These are phyloP conservation scores for Lymantria monacha DNA, from an alignment of 2,888 invertebrate species.

Conservation along the genomic window DNA sequence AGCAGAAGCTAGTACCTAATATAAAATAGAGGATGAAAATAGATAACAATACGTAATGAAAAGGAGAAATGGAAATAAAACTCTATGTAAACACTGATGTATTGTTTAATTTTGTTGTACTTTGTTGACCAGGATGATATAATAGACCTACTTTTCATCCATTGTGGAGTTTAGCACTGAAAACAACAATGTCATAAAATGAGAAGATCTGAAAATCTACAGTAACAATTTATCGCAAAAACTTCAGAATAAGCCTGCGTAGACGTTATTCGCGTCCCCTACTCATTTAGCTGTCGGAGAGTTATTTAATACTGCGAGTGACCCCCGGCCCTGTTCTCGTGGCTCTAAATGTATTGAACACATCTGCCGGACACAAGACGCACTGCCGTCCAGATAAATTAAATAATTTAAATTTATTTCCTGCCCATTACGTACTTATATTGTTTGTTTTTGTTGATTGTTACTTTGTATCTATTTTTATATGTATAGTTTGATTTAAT, in stretches of 20 bases:
- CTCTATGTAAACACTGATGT: too few relatives aligned
- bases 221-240: constrained; percentile 15
- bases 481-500: not conserved
- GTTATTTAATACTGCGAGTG: constrained; percentile 79
- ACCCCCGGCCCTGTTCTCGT: constrained; percentile 63
- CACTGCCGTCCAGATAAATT: constrained; percentile 58
- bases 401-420: constrained; percentile 56
- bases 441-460: constrained; percentile 10
- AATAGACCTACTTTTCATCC: too few relatives aligned
- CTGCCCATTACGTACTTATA: constrained; percentile 22
- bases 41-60: too few relatives aligned
- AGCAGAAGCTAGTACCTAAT: too few relatives aligned
- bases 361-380: constrained; percentile 69
- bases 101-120: too few relatives aligned
- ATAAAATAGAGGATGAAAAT: too few relatives aligned
- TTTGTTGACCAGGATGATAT: too few relatives aligned
- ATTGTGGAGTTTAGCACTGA: too few relatives aligned
- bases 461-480: not conserved
- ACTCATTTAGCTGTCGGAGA: constrained; percentile 79
- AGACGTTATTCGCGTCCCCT: constrained; percentile 64
- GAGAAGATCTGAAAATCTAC: too few relatives aligned
- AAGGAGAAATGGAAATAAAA: too few relatives aligned
- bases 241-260: constrained; percentile 43
- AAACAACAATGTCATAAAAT: too few relatives aligned
- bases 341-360: constrained; percentile 70